phyloP scores from a whole-genome alignment of 2,888 invertebrate genomes.

The Sialis lutaria region DNA sequence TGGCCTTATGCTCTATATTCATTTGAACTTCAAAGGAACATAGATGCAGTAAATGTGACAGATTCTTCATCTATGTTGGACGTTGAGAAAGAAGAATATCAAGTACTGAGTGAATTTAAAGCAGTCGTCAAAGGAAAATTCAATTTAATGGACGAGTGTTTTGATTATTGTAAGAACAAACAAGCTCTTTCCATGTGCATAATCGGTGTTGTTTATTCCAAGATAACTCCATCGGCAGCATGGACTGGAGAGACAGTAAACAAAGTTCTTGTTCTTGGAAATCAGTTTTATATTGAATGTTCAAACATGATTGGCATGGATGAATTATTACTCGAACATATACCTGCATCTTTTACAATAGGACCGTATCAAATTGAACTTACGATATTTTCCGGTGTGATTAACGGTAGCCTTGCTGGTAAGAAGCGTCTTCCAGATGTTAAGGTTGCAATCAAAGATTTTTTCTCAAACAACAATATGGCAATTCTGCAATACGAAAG shows the following conservation, averaged over 20 bases:
- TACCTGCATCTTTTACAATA: conserved; percentile 35
- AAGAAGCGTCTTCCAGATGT: conserved; percentile 34
- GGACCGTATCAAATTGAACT: conserved; percentile 40
- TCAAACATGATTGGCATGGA: conserved; percentile 28
- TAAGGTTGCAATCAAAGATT: conserved; percentile 28
- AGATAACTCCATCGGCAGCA: conserved; percentile 42
- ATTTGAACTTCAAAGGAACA: conserved; percentile 29
- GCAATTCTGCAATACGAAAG: conserved; percentile 39
- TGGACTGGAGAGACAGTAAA: conserved; percentile 39
- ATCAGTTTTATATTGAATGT: conserved; percentile 37
- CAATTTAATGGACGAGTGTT: conserved; percentile 38
- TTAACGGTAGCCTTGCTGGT: conserved; percentile 30
- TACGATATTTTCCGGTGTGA: conserved; percentile 33
- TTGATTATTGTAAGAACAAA: conserved; percentile 36
- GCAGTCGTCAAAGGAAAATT: conserved; percentile 38
- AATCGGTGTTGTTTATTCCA: conserved; percentile 41
- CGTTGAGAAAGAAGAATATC: conserved; percentile 34
- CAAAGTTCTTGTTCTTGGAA: conserved; percentile 37
- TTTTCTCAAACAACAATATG: conserved; percentile 30
- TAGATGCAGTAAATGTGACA: conserved; percentile 30
- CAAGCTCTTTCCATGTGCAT: conserved; percentile 41
- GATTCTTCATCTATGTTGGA: conserved; percentile 29
- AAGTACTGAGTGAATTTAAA: conserved; percentile 33
- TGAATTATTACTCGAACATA: conserved; percentile 32
- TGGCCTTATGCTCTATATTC: conserved; percentile 31